Base-by-base conservation (phyloP, 2,888 invertebrate species). In the Nemoura dubitans region DNA sequence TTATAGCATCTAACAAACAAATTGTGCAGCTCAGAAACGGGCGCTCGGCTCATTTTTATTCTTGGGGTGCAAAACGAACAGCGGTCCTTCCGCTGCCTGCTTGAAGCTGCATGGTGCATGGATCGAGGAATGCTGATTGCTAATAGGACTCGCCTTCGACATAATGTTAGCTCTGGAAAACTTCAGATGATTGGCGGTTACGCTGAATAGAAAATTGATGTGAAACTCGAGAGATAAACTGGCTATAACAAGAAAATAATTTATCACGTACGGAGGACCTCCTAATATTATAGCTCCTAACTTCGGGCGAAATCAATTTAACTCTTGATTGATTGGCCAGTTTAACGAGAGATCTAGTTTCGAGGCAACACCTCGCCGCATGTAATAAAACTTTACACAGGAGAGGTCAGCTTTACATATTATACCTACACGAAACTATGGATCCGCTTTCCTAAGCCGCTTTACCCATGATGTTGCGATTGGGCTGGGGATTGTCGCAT, bases 151-250 rank as follows among this genome's bases (percentile, higher is more conserved):
- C 59, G 59, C 6, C 59, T 59, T 1, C 59, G 21, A 10, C 10
- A 36, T 59, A 59, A 59, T 59, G 59, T 59, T 59, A 59, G 59
- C 59, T 59, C 59, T 59, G 59, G 59, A 59, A 59, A 59, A 1
- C 14, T 10, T 59, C 59, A 7, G 59, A 59, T 59, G 59, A 59
- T 59, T 59, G 59, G 59, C 59, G 59, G 59, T 59, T 59, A 59
- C 59, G 59, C 59, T 59, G 59, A 59, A 59, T 59, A 59, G 59
- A 59, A 59, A 59, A 59, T 59, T 59, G 59, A 59, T 59, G 59
- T 21, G 59, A 59, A 59, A 59, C 59, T 59, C 14, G 59, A 59
- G 59, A 59, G 59, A 59, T 59, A 59, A 59, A 59, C 59, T 10
- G 59, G 59, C 59, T 59, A 21, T 59, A 59, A 59, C 59, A 59